A percentile compares a stretch with the other conserved stretches of the same genome.
Conservation (phyloP, 1,140 invertebrate species). For the Arion vulgaris region DNA sequence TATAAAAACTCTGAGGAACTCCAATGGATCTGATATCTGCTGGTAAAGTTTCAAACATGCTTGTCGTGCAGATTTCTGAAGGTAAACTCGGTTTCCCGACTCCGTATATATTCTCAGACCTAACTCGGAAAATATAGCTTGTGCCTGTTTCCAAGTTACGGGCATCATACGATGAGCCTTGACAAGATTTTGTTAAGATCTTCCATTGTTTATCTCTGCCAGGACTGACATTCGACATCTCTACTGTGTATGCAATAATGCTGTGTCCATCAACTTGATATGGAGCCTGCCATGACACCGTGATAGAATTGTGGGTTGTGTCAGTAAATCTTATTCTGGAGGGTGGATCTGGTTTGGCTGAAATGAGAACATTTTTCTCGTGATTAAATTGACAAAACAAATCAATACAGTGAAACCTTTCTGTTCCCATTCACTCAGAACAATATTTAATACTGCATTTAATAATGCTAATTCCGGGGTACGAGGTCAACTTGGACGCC, state of each 20-base stretch:
- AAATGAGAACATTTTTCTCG: conserved; percentile 39
- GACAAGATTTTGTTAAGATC: conserved; percentile 92
- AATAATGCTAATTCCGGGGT: no score
- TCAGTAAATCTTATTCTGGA: conserved; percentile 50
- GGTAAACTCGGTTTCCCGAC: conserved; percentile 85
- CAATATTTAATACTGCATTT: no score
- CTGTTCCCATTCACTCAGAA: no score
- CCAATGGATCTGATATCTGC: neutral
- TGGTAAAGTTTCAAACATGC: conserved; percentile 27
- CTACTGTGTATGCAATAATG: conserved; percentile 65
- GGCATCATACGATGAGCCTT: conserved; percentile 90
- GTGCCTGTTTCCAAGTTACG: conserved; percentile 88
- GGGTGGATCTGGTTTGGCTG: conserved; percentile 63
- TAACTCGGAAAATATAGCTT: conserved; percentile 95
- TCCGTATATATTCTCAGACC: conserved; percentile 97
- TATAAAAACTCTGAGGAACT: neutral
- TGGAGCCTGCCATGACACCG: conserved; percentile 58
- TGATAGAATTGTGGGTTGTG: conserved; percentile 60
- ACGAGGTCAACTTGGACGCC: no score
- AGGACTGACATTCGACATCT: conserved; percentile 44
- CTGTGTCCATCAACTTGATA: conserved; percentile 41
- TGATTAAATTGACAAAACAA: no score
- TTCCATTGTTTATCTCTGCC: conserved; percentile 79
- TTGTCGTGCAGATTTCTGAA: conserved; percentile 50
- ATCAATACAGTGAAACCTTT: no score